phyloP scores from a whole-genome alignment of 2,113 vertebrate species.

The Okapia johnstoni region DNA sequence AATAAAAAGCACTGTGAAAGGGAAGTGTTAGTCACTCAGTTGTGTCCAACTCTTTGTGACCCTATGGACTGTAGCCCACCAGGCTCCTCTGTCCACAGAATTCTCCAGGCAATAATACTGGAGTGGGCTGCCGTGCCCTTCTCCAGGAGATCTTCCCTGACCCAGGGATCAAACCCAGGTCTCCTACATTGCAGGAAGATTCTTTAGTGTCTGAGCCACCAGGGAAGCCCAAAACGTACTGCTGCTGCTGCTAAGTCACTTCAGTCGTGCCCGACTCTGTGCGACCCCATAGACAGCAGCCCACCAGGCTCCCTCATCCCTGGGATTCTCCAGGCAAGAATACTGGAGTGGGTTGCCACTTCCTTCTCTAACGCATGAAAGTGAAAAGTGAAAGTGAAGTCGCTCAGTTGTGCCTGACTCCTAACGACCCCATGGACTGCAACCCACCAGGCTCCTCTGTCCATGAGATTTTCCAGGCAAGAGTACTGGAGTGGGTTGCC shows the following conservation, averaged over 20 bases:
- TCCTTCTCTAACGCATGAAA: too few species aligned
- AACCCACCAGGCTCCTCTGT: neutral
- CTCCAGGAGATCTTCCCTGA: neutral
- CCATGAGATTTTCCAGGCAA: too few species aligned
- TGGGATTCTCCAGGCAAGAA: too few species aligned
- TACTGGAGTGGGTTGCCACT: too few species aligned
- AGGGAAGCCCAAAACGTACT: neutral
- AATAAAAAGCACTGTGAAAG: neutral
- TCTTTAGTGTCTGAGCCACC: neutral
- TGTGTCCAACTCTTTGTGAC: neutral
- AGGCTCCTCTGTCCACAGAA: neutral
- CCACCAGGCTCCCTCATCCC: too few species aligned
- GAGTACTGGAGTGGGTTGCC: too few species aligned
- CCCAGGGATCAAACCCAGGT: neutral
- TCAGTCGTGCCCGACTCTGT: too few species aligned
- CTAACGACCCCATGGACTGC: neutral
- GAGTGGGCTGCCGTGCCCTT: neutral
- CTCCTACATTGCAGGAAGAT: neutral
- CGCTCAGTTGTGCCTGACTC: neutral
- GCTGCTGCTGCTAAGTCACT: too few species aligned
- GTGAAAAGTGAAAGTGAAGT: too few species aligned
- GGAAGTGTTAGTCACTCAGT: neutral
- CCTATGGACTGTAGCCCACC: neutral
- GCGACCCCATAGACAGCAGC: too few species aligned
- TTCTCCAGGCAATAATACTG: neutral